Conservation (phyloP, 1,140 invertebrate genomes). For the Eriocheir sinensis region DNA sequence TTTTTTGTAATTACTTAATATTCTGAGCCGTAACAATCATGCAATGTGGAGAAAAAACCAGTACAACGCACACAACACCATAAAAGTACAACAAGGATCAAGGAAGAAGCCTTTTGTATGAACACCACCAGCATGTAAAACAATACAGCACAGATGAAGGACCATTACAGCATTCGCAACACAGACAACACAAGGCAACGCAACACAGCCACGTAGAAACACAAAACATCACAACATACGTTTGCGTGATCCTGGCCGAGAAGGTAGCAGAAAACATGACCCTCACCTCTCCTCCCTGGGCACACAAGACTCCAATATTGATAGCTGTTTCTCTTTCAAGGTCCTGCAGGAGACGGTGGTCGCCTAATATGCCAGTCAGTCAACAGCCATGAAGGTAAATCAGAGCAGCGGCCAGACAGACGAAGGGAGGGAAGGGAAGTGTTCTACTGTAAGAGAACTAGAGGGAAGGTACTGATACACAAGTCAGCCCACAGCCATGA, state of each 20-base stretch:
- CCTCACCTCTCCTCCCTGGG: not conserved
- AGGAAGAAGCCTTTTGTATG: no score
- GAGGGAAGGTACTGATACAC: no score
- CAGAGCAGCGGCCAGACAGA: not conserved
- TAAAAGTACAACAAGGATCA: no score
- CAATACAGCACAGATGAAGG: no score
- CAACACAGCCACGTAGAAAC: not conserved
- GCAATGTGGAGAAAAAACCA: no score
- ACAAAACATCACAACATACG: not conserved
- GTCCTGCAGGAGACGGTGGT: not conserved
- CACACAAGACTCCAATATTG: not conserved
- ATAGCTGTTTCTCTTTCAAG: not conserved
- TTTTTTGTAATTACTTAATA: not conserved
- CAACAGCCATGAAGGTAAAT: no score
- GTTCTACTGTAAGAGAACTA: not conserved
- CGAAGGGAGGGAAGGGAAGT: not conserved
- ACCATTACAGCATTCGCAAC: not conserved
- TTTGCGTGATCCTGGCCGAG: not conserved
- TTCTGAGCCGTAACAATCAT: not conserved
- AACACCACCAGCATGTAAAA: no score
- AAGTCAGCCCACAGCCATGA: no score
- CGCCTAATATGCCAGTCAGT: no score
- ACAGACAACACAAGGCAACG: not conserved
- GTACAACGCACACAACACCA: no score
- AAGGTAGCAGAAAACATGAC: not conserved